These are phyloP conservation scores for Drosophila saltans DNA, from an alignment of 1,140 invertebrate species.

Conservation along the genomic window DNA sequence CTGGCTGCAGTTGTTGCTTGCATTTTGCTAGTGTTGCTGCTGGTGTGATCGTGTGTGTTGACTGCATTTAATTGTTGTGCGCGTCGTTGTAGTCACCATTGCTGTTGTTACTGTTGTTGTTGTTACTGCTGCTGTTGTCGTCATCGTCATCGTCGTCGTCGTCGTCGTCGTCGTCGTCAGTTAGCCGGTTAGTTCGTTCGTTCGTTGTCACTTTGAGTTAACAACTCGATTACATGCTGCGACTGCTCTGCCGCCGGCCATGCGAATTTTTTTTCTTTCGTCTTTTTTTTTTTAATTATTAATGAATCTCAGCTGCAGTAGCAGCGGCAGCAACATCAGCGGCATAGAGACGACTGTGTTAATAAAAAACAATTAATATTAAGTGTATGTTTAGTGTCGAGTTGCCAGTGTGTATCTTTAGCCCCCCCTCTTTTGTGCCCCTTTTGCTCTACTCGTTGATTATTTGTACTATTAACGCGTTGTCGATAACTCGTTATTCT, in stretches of 20 bases:
- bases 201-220: constrained; percentile 79
- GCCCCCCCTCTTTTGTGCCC: constrained; percentile 19
- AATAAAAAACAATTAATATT: constrained; percentile 82
- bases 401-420: constrained; percentile 63
- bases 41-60: constrained; percentile 69
- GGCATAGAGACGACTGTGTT: constrained; percentile 58
- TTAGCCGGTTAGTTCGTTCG: constrained; percentile 34
- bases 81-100: constrained; percentile 3
- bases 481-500: constrained; percentile 70
- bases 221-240: constrained; percentile 78
- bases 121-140: background rate
- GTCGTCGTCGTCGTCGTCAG: constrained; percentile 35
- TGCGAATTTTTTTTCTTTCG: constrained; percentile 67
- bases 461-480: constrained; percentile 79
- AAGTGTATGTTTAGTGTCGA: constrained; percentile 77
- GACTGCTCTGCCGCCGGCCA: constrained; percentile 70
- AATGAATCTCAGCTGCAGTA: constrained; percentile 66
- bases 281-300: constrained; percentile 71
- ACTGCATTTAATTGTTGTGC: constrained; percentile 76
- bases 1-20: constrained; percentile 16
- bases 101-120: background rate
- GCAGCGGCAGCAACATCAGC: constrained; percentile 39
- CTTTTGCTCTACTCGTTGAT: constrained; percentile 66
- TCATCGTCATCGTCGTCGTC: constrained; percentile 32
- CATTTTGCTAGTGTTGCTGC: constrained; percentile 20